Conservation (phyloP, 2,888 invertebrate genomes). For the Silvanus unidentatus region DNA sequence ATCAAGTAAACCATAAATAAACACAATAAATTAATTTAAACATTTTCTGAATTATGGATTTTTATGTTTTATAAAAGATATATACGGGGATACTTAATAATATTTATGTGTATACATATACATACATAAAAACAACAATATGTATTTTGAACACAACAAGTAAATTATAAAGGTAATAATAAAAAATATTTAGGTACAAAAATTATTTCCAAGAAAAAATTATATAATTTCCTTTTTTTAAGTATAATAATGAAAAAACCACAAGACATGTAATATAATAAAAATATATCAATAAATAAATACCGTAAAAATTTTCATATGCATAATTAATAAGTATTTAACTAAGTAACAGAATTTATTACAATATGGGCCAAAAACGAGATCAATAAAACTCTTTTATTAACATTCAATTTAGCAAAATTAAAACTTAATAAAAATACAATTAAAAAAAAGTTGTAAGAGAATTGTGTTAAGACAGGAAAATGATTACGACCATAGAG, state of each 20-base stretch:
- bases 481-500: too few species aligned
- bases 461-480: conserved; percentile 1
- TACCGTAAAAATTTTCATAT: too few species aligned
- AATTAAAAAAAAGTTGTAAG: neutral
- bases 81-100: conserved; percentile 42
- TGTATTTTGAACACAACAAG: conserved; percentile 48
- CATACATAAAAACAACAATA: conserved; percentile 48
- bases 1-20: too few species aligned
- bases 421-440: too few species aligned
- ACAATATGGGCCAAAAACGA: conserved; percentile 14
- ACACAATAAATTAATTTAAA: too few species aligned
- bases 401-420: too few species aligned
- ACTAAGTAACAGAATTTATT: conserved; percentile 17
- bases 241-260: conserved; percentile 28
- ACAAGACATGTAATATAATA: conserved; percentile 18
- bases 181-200: conserved; percentile 33
- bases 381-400: conserved; percentile 13
- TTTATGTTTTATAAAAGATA: conserved; percentile 45
- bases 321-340: conserved; percentile 7
- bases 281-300: conserved; percentile 18
- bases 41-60: too few species aligned
- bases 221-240: conserved; percentile 22
- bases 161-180: conserved; percentile 39
- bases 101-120: conserved; percentile 46
- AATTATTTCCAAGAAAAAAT: conserved; percentile 22